Conservation (phyloP, 2,797 vertebrate species). For the Scyliorhinus canicula region DNA sequence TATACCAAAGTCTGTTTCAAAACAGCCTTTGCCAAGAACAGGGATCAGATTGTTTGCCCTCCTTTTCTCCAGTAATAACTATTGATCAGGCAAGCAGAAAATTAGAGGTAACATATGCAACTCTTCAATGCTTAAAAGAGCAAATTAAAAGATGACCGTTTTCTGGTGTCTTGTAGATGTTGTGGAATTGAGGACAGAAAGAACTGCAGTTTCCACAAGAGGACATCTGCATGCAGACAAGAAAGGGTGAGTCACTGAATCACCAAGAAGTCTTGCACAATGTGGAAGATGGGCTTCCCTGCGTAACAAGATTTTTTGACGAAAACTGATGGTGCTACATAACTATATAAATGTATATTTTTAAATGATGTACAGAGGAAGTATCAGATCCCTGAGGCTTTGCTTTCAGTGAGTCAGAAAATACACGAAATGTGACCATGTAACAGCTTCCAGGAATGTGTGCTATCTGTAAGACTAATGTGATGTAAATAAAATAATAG, state of each 20-base stretch:
- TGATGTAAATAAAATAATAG: not conserved
- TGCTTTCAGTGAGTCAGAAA: not conserved
- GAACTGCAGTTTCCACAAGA: not conserved
- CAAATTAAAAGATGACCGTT: not conserved
- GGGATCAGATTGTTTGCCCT: not conserved
- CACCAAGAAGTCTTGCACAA: not conserved
- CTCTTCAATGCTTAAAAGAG: not conserved
- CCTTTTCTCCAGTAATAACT: not conserved
- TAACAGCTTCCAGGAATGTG: not conserved
- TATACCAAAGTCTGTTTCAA: not conserved
- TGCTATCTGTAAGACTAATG: not conserved
- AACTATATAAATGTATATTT: slow-evolving; percentile 15
- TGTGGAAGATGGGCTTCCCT: not conserved
- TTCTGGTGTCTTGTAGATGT: not conserved
- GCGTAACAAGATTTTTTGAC: too few species aligned
- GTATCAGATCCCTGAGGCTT: not conserved
- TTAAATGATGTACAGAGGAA: not conserved
- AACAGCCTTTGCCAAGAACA: not conserved
- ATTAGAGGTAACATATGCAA: not conserved
- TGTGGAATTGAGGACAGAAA: not conserved
- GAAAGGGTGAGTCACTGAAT: slow-evolving; percentile 32
- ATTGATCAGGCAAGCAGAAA: not conserved
- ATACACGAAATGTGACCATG: not conserved
- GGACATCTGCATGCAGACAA: not conserved
- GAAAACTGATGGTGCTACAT: not conserved